A percentile compares a stretch with the other conserved stretches of the same genome.
phyloP scores from a whole-genome alignment of 2,113 vertebrate species.

The Butorides virescens region DNA sequence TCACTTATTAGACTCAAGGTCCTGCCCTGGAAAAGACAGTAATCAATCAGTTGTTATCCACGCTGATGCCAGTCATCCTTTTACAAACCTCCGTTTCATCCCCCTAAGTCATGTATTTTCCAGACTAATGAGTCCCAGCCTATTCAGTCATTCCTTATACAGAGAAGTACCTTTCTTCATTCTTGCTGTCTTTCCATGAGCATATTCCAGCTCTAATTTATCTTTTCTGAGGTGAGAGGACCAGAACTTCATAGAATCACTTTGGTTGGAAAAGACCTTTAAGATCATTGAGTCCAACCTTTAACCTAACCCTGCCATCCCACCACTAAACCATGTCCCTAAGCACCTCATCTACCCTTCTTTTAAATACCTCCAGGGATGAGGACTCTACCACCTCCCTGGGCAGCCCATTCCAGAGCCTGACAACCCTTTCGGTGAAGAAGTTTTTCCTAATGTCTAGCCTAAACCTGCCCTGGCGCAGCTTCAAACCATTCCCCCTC shows the following conservation, averaged over 20 bases:
- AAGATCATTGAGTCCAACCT: too few relatives aligned
- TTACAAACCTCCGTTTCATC: not conserved
- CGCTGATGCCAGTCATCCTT: not conserved
- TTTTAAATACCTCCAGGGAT: too few relatives aligned
- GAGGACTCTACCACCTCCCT: too few relatives aligned
- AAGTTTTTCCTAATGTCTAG: too few relatives aligned
- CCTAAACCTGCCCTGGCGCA: too few relatives aligned
- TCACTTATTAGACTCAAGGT: not conserved
- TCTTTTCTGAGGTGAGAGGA: not conserved
- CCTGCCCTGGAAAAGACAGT: not conserved
- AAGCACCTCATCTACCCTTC: too few relatives aligned
- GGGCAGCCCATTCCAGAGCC: too few relatives aligned
- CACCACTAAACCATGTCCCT: too few relatives aligned
- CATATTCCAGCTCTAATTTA: not conserved
- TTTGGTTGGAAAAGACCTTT: too few relatives aligned
- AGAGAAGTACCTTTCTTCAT: not conserved
- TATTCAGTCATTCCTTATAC: not conserved
- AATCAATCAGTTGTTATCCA: not conserved
- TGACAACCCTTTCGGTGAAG: too few relatives aligned
- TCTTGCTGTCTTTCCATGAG: not conserved
- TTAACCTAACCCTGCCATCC: too few relatives aligned
- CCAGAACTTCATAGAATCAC: not conserved
- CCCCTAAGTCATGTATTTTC: not conserved
- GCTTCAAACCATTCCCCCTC: too few relatives aligned
- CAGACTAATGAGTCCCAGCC: not conserved